Conservation (phyloP, 2,888 invertebrate genomes). For the Strigamia transsilvanica region DNA sequence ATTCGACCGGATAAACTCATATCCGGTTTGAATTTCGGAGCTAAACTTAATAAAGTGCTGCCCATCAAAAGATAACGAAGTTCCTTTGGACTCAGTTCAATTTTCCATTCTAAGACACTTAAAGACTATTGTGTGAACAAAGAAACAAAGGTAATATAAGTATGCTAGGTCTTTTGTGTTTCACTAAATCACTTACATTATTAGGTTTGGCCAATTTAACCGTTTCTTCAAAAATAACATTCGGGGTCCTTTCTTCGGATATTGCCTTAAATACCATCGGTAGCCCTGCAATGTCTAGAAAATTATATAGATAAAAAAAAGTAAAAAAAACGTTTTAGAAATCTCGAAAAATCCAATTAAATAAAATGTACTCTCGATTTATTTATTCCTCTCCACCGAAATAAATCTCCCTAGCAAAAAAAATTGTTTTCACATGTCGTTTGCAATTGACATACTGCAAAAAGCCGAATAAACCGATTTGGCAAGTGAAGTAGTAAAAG, state of each 20-base stretch:
- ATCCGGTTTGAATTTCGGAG: slow-evolving; percentile 74
- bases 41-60: slow-evolving; percentile 75
- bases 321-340: background rate
- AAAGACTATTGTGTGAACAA: slow-evolving; percentile 54
- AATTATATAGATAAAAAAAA: too few species aligned
- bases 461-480: slow-evolving; percentile 12
- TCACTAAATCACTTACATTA: background rate
- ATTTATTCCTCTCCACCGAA: too few species aligned
- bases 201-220: slow-evolving; percentile 39
- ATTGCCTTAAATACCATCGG: background rate
- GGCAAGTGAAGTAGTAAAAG: background rate
- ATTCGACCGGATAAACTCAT: slow-evolving; percentile 74
- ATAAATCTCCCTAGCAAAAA: background rate
- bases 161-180: background rate
- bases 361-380: too few species aligned
- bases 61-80: slow-evolving; percentile 79
- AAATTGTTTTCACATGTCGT: background rate
- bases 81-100: slow-evolving; percentile 55
- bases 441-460: slow-evolving; percentile 9
- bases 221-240: slow-evolving; percentile 53
- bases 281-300: background rate
- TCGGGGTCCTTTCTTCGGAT: slow-evolving; percentile 32
- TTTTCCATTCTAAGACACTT: slow-evolving; percentile 56
- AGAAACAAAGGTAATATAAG: background rate
- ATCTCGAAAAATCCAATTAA: background rate